Evolutionary conservation across 2,113 vertebrate genomes (phyloP).

Genomic region (Prolemur simus): DNA sequence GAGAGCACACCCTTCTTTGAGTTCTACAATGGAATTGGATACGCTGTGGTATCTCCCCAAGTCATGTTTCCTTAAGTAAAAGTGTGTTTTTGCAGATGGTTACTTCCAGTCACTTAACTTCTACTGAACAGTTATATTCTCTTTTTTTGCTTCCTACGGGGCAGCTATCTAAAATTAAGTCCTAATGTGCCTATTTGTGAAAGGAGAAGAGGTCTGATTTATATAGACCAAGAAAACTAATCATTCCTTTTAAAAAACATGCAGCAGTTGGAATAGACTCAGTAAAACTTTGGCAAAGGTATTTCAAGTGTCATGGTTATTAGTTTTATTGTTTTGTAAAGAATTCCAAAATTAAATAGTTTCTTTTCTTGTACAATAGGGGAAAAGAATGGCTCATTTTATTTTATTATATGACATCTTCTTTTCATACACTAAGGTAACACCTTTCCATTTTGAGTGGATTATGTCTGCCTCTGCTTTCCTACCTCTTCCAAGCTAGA

Average conservation of each 20-base stretch:
- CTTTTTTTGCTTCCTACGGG: not conserved
- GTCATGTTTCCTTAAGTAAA: conserved; percentile 46
- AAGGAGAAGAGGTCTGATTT: not conserved
- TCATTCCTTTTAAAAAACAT: not conserved
- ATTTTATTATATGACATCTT: not conserved
- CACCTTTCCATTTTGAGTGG: not conserved
- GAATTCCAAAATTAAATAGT: not conserved
- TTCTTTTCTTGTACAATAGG: not conserved
- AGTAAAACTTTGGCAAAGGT: not conserved
- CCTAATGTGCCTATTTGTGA: not conserved
- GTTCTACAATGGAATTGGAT: not conserved
- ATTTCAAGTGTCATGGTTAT: not conserved
- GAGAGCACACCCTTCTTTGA: not conserved
- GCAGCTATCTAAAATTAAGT: conserved; percentile 42
- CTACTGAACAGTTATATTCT: not conserved
- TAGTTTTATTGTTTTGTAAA: conserved; percentile 15
- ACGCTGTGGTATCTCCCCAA: not conserved
- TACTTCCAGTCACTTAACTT: not conserved
- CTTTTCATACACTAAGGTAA: not conserved
- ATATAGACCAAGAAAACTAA: not conserved
- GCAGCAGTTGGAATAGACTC: not conserved
- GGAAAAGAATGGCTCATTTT: not conserved
- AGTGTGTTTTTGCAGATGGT: conserved; percentile 11
- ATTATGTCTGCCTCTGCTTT: not conserved
- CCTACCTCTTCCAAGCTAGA: not conserved